phyloP scores from a whole-genome alignment of 2,113 vertebrate genomes.

The Aviceda subcristata region DNA sequence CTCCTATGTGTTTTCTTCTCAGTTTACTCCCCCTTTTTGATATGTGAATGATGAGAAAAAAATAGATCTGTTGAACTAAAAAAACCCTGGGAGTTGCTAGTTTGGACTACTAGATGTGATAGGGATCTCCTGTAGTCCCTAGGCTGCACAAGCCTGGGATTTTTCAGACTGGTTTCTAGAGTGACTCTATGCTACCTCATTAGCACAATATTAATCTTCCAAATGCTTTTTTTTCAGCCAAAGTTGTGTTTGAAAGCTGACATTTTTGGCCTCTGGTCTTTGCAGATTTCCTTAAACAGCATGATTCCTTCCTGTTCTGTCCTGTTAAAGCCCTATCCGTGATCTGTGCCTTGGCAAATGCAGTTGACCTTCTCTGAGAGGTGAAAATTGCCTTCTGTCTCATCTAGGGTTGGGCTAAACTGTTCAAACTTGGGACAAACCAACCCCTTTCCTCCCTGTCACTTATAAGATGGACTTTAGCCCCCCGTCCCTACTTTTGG shows the following conservation, averaged over 20 bases:
- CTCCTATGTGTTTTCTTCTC: neutral
- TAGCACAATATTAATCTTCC: neutral
- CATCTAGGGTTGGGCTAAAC: neutral
- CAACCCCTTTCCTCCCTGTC: neutral
- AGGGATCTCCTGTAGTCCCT: neutral
- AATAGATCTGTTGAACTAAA: neutral
- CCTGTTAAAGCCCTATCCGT: neutral
- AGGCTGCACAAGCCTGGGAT: neutral
- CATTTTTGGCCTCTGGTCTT: neutral
- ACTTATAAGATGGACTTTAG: neutral
- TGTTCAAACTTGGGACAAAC: neutral
- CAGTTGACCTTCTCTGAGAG: neutral
- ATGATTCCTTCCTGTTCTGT: neutral
- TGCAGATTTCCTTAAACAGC: neutral
- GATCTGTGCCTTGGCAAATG: neutral
- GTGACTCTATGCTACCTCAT: neutral
- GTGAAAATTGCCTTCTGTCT: conserved; percentile 13
- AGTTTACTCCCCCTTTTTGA: neutral
- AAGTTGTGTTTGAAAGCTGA: neutral
- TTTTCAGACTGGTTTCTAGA: neutral
- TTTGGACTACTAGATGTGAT: neutral
- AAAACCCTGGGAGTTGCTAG: neutral
- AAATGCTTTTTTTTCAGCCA: neutral
- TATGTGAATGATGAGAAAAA: neutral
- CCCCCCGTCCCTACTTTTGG: neutral